Conservation (phyloP, 2,113 vertebrate genomes). For the Polypterus senegalus region DNA sequence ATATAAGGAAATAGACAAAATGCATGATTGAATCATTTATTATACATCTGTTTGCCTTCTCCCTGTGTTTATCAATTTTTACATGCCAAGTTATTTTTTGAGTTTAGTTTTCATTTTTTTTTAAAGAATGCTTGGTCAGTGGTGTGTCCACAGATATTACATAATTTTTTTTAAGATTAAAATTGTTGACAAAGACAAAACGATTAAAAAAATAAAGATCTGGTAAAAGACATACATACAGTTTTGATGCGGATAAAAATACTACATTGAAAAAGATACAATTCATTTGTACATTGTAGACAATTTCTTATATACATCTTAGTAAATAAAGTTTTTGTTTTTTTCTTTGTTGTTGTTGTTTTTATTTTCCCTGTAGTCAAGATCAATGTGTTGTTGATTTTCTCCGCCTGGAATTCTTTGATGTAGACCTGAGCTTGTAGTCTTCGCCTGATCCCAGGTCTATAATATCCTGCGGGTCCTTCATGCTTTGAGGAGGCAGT, state of each 20-base stretch:
- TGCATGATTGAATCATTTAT: no score
- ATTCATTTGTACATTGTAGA: conserved; percentile 33
- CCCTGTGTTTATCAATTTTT: no score
- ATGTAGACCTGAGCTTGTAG: conserved; percentile 42
- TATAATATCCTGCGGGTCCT: conserved; percentile 58
- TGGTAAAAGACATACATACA: conserved; percentile 31
- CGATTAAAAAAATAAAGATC: conserved; percentile 59
- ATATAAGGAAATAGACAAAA: no score
- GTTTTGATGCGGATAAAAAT: conserved; percentile 17
- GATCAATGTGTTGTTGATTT: conserved; percentile 38
- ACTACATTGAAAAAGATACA: conserved; percentile 4
- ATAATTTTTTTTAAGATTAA: no score
- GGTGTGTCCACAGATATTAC: no score
- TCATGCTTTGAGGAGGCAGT: conserved; percentile 58
- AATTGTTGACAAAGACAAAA: no score
- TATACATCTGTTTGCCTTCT: no score
- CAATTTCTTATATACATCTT: conserved; percentile 28
- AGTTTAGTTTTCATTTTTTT: no score
- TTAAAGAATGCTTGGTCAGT: no score
- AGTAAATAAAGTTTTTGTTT: conserved; percentile 8
- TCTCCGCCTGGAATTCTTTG: conserved; percentile 47
- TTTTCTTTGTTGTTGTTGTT: conserved; percentile 21
- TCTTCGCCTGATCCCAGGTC: conserved; percentile 82
- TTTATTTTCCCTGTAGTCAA: conserved; percentile 16
- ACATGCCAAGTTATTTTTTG: no score